Evolutionary conservation across 92 coral and sea anemone species (phyloP).

Genomic region (Siderastrea siderea): DNA sequence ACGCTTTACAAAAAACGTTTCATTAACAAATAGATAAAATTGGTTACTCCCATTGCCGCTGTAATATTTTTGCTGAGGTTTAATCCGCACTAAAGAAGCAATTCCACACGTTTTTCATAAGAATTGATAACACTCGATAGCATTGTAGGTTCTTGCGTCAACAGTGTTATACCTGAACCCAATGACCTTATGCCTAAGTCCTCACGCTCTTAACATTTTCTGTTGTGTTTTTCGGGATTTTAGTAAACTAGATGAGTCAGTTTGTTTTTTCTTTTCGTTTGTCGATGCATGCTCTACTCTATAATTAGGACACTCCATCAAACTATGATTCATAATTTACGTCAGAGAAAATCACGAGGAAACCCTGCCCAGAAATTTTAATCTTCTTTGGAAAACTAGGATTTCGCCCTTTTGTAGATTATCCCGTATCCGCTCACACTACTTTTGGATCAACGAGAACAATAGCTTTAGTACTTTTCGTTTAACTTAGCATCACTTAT

Average conservation of each 20-base stretch:
- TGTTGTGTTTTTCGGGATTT: not conserved
- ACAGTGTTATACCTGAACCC: not conserved
- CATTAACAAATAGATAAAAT: not conserved
- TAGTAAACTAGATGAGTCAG: not conserved
- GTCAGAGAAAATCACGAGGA: slow-evolving; percentile 1
- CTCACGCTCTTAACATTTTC: not conserved
- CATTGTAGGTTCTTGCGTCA: not conserved
- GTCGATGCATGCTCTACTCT: not conserved
- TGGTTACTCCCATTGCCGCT: not conserved
- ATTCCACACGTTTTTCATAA: not conserved
- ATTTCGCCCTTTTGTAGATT: not conserved
- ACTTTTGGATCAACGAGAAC: not conserved
- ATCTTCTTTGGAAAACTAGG: slow-evolving; percentile 19
- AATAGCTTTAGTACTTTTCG: no score
- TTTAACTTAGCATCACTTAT: no score
- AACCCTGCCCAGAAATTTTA: slow-evolving; percentile 25
- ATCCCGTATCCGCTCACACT: not conserved
- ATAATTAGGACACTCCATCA: not conserved
- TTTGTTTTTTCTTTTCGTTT: not conserved
- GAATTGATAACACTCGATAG: not conserved
- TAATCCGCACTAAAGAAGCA: not conserved
- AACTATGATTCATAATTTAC: not conserved
- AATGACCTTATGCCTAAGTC: not conserved
- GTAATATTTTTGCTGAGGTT: not conserved
- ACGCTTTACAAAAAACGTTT: not conserved